These are phyloP conservation scores for Apocrypta bakeri DNA, from an alignment of 1,140 invertebrate species.

Conservation along the genomic window DNA sequence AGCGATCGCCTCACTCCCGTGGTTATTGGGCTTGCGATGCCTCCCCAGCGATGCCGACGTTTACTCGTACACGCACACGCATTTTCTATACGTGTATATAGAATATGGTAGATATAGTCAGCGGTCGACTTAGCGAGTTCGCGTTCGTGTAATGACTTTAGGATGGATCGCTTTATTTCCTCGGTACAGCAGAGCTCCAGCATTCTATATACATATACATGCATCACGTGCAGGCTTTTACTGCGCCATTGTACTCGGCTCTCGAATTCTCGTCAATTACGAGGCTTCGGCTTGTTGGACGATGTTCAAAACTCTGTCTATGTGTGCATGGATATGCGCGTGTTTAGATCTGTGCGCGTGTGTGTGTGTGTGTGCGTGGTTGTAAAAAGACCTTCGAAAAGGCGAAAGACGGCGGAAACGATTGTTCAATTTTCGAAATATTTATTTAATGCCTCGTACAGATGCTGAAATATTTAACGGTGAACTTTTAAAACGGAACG, in stretches of 20 bases:
- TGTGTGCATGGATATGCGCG: not conserved
- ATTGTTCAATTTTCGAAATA: too few species aligned
- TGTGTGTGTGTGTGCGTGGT: too few species aligned
- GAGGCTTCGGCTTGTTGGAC: not conserved
- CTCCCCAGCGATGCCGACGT: not conserved
- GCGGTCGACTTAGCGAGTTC: constrained; percentile 4
- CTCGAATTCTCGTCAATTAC: constrained; percentile 35
- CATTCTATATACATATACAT: not conserved
- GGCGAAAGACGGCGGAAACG: too few species aligned
- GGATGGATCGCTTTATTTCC: constrained; percentile 44
- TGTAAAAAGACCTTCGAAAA: too few species aligned
- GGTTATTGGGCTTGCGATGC: constrained; percentile 18
- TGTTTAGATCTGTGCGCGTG: too few species aligned
- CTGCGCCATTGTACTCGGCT: constrained; percentile 3
- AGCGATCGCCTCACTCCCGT: too few species aligned
- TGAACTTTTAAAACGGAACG: too few species aligned
- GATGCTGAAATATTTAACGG: too few species aligned
- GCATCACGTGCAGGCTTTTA: not conserved
- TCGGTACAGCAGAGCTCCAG: not conserved
- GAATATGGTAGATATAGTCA: not conserved
- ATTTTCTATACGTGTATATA: not conserved
- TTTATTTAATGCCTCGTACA: too few species aligned
- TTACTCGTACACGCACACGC: not conserved
- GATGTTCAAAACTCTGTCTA: not conserved
- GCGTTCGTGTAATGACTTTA: constrained; percentile 35